Evolutionary conservation across 2,797 vertebrate species (phyloP).

Genomic region (Myotis myotis): DNA sequence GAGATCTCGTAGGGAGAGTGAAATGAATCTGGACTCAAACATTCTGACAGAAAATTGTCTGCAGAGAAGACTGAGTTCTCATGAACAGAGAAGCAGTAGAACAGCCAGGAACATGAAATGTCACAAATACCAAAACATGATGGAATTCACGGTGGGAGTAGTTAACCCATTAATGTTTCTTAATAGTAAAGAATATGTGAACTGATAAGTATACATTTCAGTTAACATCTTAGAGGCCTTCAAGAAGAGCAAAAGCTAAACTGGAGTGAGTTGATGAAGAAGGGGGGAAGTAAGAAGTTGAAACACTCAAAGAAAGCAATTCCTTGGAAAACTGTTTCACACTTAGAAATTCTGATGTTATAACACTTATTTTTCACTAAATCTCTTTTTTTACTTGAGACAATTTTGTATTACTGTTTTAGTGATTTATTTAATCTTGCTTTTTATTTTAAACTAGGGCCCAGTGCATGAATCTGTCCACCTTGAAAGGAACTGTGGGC

Average conservation of each 20-base stretch:
- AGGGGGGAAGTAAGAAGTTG: background rate
- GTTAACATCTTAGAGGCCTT: background rate
- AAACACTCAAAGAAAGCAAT: background rate
- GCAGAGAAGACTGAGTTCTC: background rate
- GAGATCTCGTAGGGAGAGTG: background rate
- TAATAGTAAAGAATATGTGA: background rate
- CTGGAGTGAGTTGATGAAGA: background rate
- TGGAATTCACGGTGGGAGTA: background rate
- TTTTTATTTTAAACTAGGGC: background rate
- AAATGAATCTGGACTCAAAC: background rate
- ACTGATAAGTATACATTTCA: background rate
- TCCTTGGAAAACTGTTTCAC: background rate
- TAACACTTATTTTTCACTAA: background rate
- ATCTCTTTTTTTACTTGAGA: background rate
- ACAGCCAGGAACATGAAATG: background rate
- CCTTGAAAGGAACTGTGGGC: no score
- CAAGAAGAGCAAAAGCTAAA: background rate
- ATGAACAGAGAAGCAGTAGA: background rate
- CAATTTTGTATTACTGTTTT: background rate
- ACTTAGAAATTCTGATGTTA: background rate
- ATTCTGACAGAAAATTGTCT: background rate
- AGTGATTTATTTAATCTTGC: background rate
- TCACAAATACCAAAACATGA: background rate
- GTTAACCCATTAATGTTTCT: background rate
- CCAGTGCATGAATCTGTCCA: no score